Evolutionary conservation across 2,113 vertebrate species (phyloP), one percentile per base, ranked within the genome.

Genomic region (Oenanthe melanoleuca): DNA sequence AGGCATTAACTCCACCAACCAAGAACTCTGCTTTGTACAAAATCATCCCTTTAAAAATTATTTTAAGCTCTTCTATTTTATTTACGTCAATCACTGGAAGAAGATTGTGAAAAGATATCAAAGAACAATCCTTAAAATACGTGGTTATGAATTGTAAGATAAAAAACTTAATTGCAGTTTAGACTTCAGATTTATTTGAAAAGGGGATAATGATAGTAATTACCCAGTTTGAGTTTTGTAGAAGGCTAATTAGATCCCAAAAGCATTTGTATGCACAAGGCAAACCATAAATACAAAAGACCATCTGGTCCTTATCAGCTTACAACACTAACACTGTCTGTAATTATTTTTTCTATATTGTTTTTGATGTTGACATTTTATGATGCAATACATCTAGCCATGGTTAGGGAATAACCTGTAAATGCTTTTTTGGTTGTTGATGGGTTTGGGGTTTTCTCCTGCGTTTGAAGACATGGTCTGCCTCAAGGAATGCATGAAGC

Each of bases 171-270:
- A 98, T 98, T 98, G 98, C 97, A 98, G 98, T 98, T 98, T 98
- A 98, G 98, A 97, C 98, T 98, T 98, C 97, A 98, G 97, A 98
- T 98, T 98, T 98, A 98, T 98, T 98, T 98, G 98, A 98, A 98
- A 98, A 98, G 98, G 97, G 96, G 97, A 98, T 98, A 98, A 98
- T 98, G 98, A 98, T 98, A 98, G 98, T 98, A 98, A 98, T 98
- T 98, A 98, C 97, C 98, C 98, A 98, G 98, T 98, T 98, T 98
- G 98, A 98, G 98, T 98, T 98, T 98, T 98, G 97, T 98, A 97
- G 98, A 97, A 98, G 98, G 97, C 98, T 98, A 98, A 98, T 98
- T 98, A 98, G 98, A 98, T 98, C 98, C 98, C 98, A 92, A 97
- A 98, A 98, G 97, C 98, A 98, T 98, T 98, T 98, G 97, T 98